These are phyloP conservation scores for Trichopria drosophilae DNA, from an alignment of 2,888 invertebrate genomes.

Conservation along the genomic window DNA sequence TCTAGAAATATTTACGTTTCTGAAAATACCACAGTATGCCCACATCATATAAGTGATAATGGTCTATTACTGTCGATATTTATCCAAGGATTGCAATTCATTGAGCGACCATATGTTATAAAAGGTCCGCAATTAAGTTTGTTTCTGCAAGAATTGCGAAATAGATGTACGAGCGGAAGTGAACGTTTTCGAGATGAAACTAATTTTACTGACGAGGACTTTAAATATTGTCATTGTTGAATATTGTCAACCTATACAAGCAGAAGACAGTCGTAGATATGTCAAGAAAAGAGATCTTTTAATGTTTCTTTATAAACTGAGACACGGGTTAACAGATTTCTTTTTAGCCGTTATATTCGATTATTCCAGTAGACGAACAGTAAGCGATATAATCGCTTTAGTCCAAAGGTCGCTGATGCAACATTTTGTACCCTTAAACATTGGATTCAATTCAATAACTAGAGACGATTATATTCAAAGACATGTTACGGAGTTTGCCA, in stretches of 20 bases:
- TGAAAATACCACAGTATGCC: conserved; percentile 2
- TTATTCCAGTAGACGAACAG: conserved; percentile 4
- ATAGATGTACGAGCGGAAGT: no score
- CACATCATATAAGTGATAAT: conserved; percentile 12
- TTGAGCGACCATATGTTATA: conserved; percentile 14
- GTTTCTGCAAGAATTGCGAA: conserved; percentile 16
- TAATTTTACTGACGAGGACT: conserved; percentile 19
- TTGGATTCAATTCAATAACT: conserved; percentile 13
- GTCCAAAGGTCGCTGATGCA: background rate
- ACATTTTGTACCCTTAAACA: conserved; percentile 12
- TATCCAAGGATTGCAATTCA: conserved; percentile 16
- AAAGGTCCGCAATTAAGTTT: conserved; percentile 10
- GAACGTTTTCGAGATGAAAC: conserved; percentile 22
- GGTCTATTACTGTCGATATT: conserved; percentile 10
- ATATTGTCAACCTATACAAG: conserved; percentile 22
- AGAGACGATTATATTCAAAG: background rate
- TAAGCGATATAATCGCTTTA: background rate
- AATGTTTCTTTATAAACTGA: conserved; percentile 24
- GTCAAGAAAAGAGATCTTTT: background rate
- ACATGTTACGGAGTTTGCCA: no score
- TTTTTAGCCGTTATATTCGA: conserved; percentile 1
- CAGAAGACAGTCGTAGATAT: conserved; percentile 9
- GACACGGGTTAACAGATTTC: conserved; percentile 2
- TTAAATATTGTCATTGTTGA: conserved; percentile 7
- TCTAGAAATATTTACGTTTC: conserved; percentile 13